Evolutionary conservation across 2,113 vertebrate genomes (phyloP), one percentile per base, ranked within the genome.

Genomic region (Nannobrachium achirus): DNA sequence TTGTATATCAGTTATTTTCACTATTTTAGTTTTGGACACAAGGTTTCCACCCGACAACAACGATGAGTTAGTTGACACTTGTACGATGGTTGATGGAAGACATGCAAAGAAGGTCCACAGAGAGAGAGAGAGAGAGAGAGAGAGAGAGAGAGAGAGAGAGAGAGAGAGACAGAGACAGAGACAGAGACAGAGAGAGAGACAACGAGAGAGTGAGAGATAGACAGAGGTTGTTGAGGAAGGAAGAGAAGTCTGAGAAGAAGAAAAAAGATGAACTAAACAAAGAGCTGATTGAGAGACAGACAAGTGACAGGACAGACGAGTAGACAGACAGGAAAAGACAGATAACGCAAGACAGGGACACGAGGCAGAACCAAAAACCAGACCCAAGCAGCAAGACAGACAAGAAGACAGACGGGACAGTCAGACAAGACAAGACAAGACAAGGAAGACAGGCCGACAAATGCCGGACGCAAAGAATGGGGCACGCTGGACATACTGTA

Each of bases 321-420:
- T 57, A 79, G 50, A 79, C 25, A 83, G 84, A 85, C 73, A 72
- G 71, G 75, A 80, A 81, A 86, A 61, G 55, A 89, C 70, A 85
- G 52, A 86, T 62, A 73, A 84, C 75, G 44, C 83, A 62, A 83
- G 86, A 87, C 83, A 78, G 66, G 60, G 77, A 83, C 78, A 90
- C 69, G 15, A 86, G 78, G 89, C 83, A 87, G 82, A 83, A 87
- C 79, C 55, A 71, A 70, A 69, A 77, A 78, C 76, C 78, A 82
- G 83, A 89, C 81, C 71, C 85, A 58, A 88, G 92, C 92, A 91
- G 85, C 92, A 91, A 89, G 87, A 89, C 84, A 76, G 76, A 88
- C 78, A 68, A 68, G 55, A 72, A 56, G 80, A 81, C 71, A 73
- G 62, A 87, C 80, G 86, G 25, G 76, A 76, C 20, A 85, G 63